Evolutionary conservation across 2,888 invertebrate species (phyloP).

Genomic region (Agriotes lineatus): DNA sequence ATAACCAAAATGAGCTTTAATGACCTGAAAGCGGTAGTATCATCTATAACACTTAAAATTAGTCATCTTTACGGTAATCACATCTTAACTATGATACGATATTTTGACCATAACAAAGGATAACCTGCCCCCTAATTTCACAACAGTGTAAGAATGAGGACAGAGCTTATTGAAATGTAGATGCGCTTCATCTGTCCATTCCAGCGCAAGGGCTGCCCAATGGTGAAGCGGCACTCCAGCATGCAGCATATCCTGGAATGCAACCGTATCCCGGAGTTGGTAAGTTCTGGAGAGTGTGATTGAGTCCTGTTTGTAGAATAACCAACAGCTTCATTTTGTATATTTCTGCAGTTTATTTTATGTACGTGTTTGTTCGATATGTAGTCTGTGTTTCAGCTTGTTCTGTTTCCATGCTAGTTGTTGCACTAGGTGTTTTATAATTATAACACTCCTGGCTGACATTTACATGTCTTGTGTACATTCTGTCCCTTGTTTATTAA

Average conservation of each 20-base stretch:
- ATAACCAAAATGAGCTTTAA: too few species aligned
- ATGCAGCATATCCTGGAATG: slow-evolving; percentile 86
- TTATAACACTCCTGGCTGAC: slow-evolving; percentile 16
- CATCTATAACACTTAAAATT: too few species aligned
- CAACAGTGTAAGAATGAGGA: slow-evolving; percentile 60
- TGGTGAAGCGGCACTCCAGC: slow-evolving; percentile 88
- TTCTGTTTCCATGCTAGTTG: slow-evolving; percentile 28
- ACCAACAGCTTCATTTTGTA: slow-evolving; percentile 24
- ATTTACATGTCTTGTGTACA: slow-evolving; percentile 3
- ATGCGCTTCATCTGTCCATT: slow-evolving; percentile 84
- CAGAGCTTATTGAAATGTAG: slow-evolving; percentile 71
- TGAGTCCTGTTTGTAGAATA: neutral
- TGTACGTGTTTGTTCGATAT: slow-evolving; percentile 23
- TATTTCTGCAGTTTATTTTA: slow-evolving; percentile 16
- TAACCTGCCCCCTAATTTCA: slow-evolving; percentile 35
- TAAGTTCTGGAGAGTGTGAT: slow-evolving; percentile 69
- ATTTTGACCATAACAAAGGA: slow-evolving; percentile 13
- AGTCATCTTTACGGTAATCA: too few species aligned
- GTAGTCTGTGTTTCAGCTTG: slow-evolving; percentile 29
- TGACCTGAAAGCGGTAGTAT: too few species aligned
- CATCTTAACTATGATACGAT: too few species aligned
- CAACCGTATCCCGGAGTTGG: slow-evolving; percentile 95
- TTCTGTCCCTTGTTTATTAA: slow-evolving; percentile 10
- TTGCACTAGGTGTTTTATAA: slow-evolving; percentile 35
- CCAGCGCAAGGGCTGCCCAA: slow-evolving; percentile 91